Percentiles rank a stretch among this genome's conserved stretches.
phyloP scores from a whole-genome alignment of 1,140 invertebrate genomes.

The Zaprionus davidi region DNA sequence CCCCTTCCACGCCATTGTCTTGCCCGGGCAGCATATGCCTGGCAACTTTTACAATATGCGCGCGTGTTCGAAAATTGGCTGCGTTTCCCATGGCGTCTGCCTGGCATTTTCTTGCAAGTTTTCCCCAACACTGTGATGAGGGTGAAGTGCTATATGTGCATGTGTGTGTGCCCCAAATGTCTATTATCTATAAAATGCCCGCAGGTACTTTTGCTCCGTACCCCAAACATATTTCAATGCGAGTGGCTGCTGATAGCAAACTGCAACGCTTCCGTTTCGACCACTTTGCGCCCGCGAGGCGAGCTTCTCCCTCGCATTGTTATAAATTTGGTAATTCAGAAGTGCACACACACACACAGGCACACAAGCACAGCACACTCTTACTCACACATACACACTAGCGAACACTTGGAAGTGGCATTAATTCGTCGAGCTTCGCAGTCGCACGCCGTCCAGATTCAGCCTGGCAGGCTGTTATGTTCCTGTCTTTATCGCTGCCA shows the following conservation, averaged over 20 bases:
- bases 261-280: conserved; percentile 46
- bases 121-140: conserved; percentile 16
- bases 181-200: conserved; percentile 80
- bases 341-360: conserved; percentile 28
- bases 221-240: conserved; percentile 78
- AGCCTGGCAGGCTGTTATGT: conserved; percentile 24
- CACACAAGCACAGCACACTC: conserved; percentile 3
- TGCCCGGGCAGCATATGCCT: conserved; percentile 46
- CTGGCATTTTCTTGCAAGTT: conserved; percentile 64
- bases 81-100: conserved; percentile 49
- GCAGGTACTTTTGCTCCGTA: conserved; percentile 74
- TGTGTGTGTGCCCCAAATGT: conserved; percentile 56
- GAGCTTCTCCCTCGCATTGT: conserved; percentile 54
- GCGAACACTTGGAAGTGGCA: conserved; percentile 71
- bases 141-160: background rate
- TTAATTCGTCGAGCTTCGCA: conserved; percentile 69
- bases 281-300: conserved; percentile 21
- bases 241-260: conserved; percentile 74
- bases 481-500: conserved; percentile 62
- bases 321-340: conserved; percentile 79
- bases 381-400: conserved; percentile 10
- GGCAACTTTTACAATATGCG: conserved; percentile 72
- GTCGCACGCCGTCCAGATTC: conserved; percentile 32
- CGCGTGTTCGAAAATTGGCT: conserved; percentile 61
- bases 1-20: conserved; percentile 41